phyloP scores from a whole-genome alignment of 2,888 invertebrate genomes.

The Cryptocheilus praepositus region DNA sequence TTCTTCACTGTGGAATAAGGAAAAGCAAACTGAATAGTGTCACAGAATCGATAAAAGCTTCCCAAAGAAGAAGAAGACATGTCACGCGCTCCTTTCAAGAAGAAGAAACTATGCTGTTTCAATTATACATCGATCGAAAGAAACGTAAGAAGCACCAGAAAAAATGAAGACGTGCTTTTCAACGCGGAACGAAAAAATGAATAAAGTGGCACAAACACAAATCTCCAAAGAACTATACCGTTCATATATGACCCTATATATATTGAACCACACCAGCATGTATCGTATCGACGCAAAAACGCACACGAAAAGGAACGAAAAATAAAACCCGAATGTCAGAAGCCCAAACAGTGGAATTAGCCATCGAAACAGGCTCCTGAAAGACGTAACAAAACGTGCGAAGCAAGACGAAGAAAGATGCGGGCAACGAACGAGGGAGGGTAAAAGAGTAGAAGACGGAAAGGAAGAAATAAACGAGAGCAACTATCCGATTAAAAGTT shows the following conservation, averaged over 20 bases:
- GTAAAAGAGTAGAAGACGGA: constrained; percentile 6
- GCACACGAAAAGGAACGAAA: too few relatives aligned
- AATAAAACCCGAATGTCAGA: too few relatives aligned
- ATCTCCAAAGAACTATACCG: too few relatives aligned
- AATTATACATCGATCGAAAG: not conserved
- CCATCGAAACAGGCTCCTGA: not conserved
- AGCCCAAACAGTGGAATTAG: too few relatives aligned
- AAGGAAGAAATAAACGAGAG: constrained; percentile 31
- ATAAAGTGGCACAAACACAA: too few relatives aligned
- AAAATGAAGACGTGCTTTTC: too few relatives aligned
- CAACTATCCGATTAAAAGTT: constrained; percentile 58
- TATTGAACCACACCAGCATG: too few relatives aligned
- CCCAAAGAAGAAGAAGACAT: constrained; percentile 17
- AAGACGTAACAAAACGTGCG: not conserved
- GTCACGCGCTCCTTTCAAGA: constrained; percentile 16
- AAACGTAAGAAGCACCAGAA: too few relatives aligned
- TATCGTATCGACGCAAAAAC: too few relatives aligned
- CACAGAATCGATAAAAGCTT: constrained; percentile 1
- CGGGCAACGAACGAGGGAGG: not conserved
- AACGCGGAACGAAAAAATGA: too few relatives aligned
- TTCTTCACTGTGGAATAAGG: too few relatives aligned
- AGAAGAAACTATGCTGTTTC: not conserved
- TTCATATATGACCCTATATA: too few relatives aligned
- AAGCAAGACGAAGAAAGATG: not conserved
- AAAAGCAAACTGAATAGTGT: not conserved